Conservation (phyloP, 2,797 vertebrate species). For the Sparus aurata region DNA sequence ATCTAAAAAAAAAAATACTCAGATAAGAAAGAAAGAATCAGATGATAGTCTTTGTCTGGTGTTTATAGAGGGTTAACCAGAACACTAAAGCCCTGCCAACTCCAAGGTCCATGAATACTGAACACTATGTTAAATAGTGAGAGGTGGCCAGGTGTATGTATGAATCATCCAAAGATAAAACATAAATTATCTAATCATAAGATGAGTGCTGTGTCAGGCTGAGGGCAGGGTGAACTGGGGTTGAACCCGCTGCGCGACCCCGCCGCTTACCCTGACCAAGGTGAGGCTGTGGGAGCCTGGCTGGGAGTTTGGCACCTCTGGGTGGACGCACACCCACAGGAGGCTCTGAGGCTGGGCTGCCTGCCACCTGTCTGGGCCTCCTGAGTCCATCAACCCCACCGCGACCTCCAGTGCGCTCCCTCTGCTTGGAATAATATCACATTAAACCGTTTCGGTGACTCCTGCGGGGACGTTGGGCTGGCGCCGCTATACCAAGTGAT, state of each 20-base stretch:
- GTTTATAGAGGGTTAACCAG: background rate
- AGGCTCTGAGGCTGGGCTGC: conserved; percentile 70
- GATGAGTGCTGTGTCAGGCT: conserved; percentile 45
- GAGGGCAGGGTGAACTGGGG: conserved; percentile 64
- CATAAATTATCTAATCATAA: background rate
- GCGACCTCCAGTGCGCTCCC: conserved; percentile 48
- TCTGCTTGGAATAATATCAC: conserved; percentile 5
- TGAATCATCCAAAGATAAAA: background rate
- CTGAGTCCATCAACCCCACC: conserved; percentile 50
- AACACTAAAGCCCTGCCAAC: conserved; percentile 5
- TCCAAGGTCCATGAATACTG: background rate
- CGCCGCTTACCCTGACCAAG: conserved; percentile 57
- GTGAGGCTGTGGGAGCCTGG: conserved; percentile 77
- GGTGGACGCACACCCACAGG: conserved; percentile 75
- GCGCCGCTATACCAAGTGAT: background rate
- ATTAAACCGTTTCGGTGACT: background rate
- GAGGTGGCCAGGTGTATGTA: background rate
- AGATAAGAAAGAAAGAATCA: background rate
- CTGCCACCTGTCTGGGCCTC: conserved; percentile 83
- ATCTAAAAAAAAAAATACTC: background rate
- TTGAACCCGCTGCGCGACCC: conserved; percentile 70
- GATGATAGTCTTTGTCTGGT: background rate
- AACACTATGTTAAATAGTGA: background rate
- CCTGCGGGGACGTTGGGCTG: background rate
- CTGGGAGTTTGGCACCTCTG: conserved; percentile 83